A percentile compares a stretch with the other conserved stretches of the same genome.
These are phyloP conservation scores for Idaea straminata DNA, from an alignment of 2,888 invertebrate genomes.

Conservation along the genomic window DNA sequence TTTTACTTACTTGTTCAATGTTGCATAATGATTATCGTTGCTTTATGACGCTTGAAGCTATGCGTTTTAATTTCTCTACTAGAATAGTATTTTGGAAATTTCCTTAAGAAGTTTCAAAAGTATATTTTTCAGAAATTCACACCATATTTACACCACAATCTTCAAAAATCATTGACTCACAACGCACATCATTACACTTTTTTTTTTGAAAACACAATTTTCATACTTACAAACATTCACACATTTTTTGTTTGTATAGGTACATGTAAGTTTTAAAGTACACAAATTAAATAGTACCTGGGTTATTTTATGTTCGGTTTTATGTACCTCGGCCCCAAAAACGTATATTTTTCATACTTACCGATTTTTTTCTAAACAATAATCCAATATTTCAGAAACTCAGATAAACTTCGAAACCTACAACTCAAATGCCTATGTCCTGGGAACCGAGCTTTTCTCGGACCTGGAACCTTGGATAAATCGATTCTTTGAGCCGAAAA, in stretches of 20 bases:
- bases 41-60: neutral
- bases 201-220: neutral
- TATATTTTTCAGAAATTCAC: neutral
- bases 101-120: neutral
- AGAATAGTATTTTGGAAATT: neutral
- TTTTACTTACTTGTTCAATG: constrained; percentile 15
- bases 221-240: neutral
- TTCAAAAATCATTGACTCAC: neutral
- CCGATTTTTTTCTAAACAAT: too few relatives aligned
- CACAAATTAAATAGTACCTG: too few relatives aligned
- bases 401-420: too few relatives aligned
- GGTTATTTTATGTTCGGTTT: too few relatives aligned
- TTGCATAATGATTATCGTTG: constrained; percentile 18
- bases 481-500: too few relatives aligned
- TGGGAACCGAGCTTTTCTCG: too few relatives aligned
- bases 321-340: too few relatives aligned
- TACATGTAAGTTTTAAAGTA: too few relatives aligned
- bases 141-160: neutral
- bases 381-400: too few relatives aligned
- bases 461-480: too few relatives aligned
- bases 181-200: neutral
- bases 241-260: neutral
- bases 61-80: neutral
- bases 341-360: too few relatives aligned
- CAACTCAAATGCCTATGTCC: too few relatives aligned